phyloP scores from a whole-genome alignment of 1,140 invertebrate species.

The Apis laboriosa region DNA sequence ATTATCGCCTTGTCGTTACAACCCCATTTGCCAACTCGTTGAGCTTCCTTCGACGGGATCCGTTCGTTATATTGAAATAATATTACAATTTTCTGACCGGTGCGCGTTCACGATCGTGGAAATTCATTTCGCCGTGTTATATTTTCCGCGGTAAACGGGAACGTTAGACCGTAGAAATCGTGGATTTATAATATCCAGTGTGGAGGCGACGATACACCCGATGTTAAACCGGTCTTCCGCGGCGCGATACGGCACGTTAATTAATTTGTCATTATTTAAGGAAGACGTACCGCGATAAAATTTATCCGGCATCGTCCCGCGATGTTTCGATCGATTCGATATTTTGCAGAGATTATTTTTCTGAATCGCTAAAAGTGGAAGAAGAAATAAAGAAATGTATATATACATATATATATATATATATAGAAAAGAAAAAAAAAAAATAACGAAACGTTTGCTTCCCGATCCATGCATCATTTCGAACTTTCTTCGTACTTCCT shows the following conservation, averaged over 20 bases:
- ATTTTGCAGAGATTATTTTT: background rate
- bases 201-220: slow-evolving; percentile 42
- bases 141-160: slow-evolving; percentile 37
- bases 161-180: slow-evolving; percentile 49
- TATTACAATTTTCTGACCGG: background rate
- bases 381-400: background rate
- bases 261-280: slow-evolving; percentile 73
- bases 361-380: background rate
- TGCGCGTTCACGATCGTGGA: background rate
- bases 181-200: slow-evolving; percentile 53
- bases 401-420: too few species aligned
- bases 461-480: slow-evolving; percentile 29
- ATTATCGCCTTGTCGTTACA: background rate
- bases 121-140: slow-evolving; percentile 41
- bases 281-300: slow-evolving; percentile 64
- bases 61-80: background rate
- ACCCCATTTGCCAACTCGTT: slow-evolving; percentile 1
- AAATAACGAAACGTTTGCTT: background rate
- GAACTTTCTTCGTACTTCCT: slow-evolving; percentile 18
- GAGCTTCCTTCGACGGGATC: background rate
- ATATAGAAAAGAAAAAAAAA: background rate
- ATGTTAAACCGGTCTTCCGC: slow-evolving; percentile 66
- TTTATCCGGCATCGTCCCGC: slow-evolving; percentile 50
- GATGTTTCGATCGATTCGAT: slow-evolving; percentile 43
- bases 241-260: slow-evolving; percentile 61